Conservation (phyloP, 2,888 invertebrate genomes). For the Tenodera sinensis region DNA sequence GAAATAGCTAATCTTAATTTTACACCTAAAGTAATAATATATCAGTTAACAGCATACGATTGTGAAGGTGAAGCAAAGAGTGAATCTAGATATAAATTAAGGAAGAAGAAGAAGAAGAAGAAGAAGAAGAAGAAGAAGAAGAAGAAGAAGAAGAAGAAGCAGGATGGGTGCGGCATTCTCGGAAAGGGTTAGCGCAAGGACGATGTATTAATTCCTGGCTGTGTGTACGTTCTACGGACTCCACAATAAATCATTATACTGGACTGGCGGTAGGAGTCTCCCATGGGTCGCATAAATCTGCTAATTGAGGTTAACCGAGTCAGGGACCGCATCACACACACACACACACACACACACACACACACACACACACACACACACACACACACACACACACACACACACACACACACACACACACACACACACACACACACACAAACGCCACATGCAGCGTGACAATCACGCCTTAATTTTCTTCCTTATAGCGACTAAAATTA, state of each 20-base stretch:
- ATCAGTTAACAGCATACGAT: too few relatives aligned
- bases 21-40: too few relatives aligned
- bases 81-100: too few relatives aligned
- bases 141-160: background rate
- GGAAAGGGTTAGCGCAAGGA: background rate
- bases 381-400: background rate
- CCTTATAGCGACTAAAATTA: background rate
- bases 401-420: too few relatives aligned
- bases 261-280: background rate
- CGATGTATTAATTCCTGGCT: background rate
- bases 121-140: too few relatives aligned
- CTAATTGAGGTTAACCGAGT: constrained; percentile 29
- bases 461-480: background rate
- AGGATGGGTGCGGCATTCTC: background rate
- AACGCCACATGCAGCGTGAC: background rate
- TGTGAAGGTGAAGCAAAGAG: background rate
- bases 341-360: too few relatives aligned
- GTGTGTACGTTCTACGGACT: background rate
- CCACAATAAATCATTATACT: constrained; percentile 10
- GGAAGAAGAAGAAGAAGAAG: too few relatives aligned
- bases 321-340: background rate
- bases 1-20: too few relatives aligned
- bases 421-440: too few relatives aligned
- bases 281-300: constrained; percentile 27
- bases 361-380: background rate